Base-by-base conservation (phyloP, 2,113 vertebrate genomes). In the Pseudolaguvia tuberculata region DNA sequence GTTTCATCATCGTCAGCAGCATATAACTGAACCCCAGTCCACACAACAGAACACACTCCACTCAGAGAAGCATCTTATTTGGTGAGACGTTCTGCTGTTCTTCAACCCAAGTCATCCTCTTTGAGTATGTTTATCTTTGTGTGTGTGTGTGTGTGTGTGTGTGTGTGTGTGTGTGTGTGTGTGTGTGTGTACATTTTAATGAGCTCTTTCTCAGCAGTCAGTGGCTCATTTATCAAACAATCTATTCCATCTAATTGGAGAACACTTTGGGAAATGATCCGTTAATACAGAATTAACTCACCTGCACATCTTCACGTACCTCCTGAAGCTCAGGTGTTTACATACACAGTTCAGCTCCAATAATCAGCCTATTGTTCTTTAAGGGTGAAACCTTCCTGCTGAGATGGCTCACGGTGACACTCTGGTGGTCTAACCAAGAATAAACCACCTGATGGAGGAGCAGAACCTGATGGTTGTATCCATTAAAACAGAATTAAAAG, bases 181-280 rank as follows among this genome's bases (percentile, higher is more conserved):
- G n/a, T 45, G 78, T 27, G 3, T n/a, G 20, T 45, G 69, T 35
- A 35, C 62, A 73, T 77, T 56, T 61, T 70, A 27, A 77, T 80
- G 70, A 77, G 70, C 55, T 78, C 58, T 59, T 78, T 70, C 74
- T 74, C 52, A 79, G 45, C 73, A 73, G 27, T 58, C 35, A 23
- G 57, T 71, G 70, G 73, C 72, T 79, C 52, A 73, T 79, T 79
- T 70, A 77, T 79, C 58, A 77, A 73, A 82, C 63, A 63, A 69
- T 82, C 58, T 73, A 79, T 73, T 82, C 70, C 48, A 27, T 52
- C 50, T 45, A 73, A 65, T 79, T 81, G 70, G 56, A 12, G 21
- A 42, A 69, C 42, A 65, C 62, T 73, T 39, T 47, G 62, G 73
- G 73, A 77, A 74, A 73, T 79, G 12, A 79, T 35, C 31, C 17